A percentile compares a stretch with the other conserved stretches of the same genome.
Evolutionary conservation across 2,888 invertebrate genomes (phyloP).

Genomic region (Cryptocheilus praepositus): DNA sequence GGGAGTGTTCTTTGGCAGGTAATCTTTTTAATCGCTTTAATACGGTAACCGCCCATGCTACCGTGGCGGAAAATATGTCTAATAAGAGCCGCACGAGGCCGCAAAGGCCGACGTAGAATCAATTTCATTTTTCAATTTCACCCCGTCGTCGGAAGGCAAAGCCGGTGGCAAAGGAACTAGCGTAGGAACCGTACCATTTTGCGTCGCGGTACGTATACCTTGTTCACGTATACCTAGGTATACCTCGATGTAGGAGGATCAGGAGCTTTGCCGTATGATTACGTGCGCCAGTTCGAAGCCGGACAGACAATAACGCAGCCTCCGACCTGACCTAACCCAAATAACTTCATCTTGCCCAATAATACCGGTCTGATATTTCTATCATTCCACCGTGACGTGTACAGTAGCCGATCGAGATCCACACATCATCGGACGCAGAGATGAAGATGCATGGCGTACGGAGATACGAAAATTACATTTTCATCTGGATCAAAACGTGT

Average conservation of each 20-base stretch:
- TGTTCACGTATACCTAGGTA: slow-evolving; percentile 25
- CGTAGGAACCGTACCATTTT: slow-evolving; percentile 46
- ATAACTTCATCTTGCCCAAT: slow-evolving; percentile 60
- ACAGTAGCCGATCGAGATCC: slow-evolving; percentile 45
- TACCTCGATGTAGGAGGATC: slow-evolving; percentile 45
- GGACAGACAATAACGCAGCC: slow-evolving; percentile 56
- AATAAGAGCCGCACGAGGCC: slow-evolving; percentile 36
- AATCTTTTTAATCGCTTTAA: slow-evolving; percentile 41
- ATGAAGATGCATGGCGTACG: slow-evolving; percentile 13
- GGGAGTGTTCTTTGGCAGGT: slow-evolving; percentile 8
- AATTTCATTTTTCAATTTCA: slow-evolving; percentile 60
- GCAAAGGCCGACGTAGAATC: slow-evolving; percentile 48
- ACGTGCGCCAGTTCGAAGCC: slow-evolving; percentile 52
- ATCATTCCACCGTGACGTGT: slow-evolving; percentile 26
- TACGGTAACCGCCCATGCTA: background rate
- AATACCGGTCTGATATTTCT: slow-evolving; percentile 50
- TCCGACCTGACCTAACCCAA: slow-evolving; percentile 58
- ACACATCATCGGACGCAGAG: slow-evolving; percentile 17
- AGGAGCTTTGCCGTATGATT: slow-evolving; percentile 61
- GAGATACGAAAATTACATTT: slow-evolving; percentile 48
- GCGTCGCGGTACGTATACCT: slow-evolving; percentile 41
- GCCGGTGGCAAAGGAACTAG: slow-evolving; percentile 16
- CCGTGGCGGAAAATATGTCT: slow-evolving; percentile 41
- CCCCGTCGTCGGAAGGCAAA: slow-evolving; percentile 39
- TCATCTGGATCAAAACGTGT: slow-evolving; percentile 43